Conservation (phyloP, 1,140 invertebrate species). For the Ganaspis sp. region DNA sequence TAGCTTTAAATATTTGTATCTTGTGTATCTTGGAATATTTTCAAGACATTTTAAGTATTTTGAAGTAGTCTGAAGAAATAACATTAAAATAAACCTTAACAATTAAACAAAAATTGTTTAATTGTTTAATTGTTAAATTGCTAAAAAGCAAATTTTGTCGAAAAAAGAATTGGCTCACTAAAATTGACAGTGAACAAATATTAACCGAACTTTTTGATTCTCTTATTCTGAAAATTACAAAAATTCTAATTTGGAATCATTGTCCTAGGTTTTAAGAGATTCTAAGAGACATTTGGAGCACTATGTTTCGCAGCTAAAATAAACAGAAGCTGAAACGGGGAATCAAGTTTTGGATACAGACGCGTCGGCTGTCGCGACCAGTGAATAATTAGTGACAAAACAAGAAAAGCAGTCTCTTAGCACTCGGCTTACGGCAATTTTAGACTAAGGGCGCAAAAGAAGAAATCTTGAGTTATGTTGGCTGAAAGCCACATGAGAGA, state of each 20-base stretch:
- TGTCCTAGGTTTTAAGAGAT: not conserved
- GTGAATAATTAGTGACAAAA: conserved; percentile 51
- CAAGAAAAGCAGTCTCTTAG: conserved; percentile 38
- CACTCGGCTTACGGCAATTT: conserved; percentile 65
- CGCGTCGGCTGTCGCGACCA: conserved; percentile 44
- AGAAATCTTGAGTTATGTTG: conserved; percentile 60
- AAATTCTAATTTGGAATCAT: conserved; percentile 42
- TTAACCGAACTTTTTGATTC: no score
- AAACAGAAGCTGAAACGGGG: conserved; percentile 4
- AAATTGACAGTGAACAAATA: no score
- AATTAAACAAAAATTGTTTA: no score
- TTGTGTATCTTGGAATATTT: no score
- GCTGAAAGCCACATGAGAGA: conserved; percentile 60
- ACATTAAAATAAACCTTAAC: no score
- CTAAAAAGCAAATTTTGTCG: no score
- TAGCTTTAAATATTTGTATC: no score
- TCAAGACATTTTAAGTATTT: no score
- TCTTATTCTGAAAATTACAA: no score
- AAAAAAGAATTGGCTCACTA: no score
- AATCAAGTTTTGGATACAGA: conserved; percentile 31
- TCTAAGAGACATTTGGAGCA: not conserved
- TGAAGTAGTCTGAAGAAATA: no score
- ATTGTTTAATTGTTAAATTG: no score
- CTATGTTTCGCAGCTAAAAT: conserved; percentile 20
- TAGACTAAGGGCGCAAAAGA: conserved; percentile 65